phyloP scores from a whole-genome alignment of 37 sponge, comb jelly and placozoan genomes.

The Tethya wilhelma region DNA sequence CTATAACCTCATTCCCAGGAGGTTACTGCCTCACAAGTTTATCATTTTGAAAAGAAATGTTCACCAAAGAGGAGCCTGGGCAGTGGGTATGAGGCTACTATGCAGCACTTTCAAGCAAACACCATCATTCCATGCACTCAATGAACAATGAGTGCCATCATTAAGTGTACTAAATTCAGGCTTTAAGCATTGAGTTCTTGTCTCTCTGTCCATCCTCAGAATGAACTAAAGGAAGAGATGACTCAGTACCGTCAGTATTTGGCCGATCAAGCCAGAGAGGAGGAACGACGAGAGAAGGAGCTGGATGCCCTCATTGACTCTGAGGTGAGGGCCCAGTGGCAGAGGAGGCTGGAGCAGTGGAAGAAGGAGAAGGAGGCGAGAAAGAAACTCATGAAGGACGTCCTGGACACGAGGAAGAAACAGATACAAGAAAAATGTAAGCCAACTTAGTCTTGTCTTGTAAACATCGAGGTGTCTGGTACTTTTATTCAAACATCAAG shows the following conservation, averaged over 20 bases:
- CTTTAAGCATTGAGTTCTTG: neutral
- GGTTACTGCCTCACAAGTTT: too few relatives aligned
- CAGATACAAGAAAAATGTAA: slow-evolving; percentile 86
- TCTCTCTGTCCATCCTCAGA: slow-evolving; percentile 30
- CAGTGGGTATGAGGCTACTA: too few relatives aligned
- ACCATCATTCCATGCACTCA: too few relatives aligned
- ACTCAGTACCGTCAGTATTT: slow-evolving; percentile 73
- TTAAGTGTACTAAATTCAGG: too few relatives aligned
- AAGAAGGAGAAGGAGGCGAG: slow-evolving; percentile 89
- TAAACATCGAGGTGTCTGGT: neutral
- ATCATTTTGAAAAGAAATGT: too few relatives aligned
- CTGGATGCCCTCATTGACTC: slow-evolving; percentile 79
- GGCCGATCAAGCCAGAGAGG: slow-evolving; percentile 75
- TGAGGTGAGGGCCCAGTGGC: slow-evolving; percentile 95
- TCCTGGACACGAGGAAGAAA: slow-evolving; percentile 78
- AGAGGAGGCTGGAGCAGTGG: slow-evolving; percentile 88
- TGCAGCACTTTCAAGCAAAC: too few relatives aligned
- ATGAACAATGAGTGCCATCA: too few relatives aligned
- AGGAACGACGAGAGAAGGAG: slow-evolving; percentile 81
- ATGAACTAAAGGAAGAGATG: slow-evolving; percentile 78
- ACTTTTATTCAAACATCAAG: slow-evolving; percentile 1
- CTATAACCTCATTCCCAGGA: too few relatives aligned
- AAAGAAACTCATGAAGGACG: slow-evolving; percentile 88
- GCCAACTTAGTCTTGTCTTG: slow-evolving; percentile 4
- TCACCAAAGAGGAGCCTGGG: too few relatives aligned